These are phyloP conservation scores for Planiliza haematocheilus DNA, from an alignment of 2,113 vertebrate species.

Conservation along the genomic window DNA sequence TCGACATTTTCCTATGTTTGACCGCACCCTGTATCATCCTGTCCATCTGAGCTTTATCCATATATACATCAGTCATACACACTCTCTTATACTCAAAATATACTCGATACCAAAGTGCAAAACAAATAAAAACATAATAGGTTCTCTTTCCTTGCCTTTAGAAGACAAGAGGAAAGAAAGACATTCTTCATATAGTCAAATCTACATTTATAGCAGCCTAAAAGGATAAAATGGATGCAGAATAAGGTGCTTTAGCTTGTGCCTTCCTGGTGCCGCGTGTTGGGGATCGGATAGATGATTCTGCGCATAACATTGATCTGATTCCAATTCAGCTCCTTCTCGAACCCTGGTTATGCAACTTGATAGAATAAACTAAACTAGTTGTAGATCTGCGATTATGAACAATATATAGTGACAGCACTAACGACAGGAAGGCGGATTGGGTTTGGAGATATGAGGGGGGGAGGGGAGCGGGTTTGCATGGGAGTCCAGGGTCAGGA, in stretches of 20 bases:
- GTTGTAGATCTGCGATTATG: slow-evolving; percentile 58
- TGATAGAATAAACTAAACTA: slow-evolving; percentile 57
- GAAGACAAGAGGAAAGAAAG: slow-evolving; percentile 75
- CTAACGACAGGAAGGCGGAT: slow-evolving; percentile 64
- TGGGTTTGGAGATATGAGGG: slow-evolving; percentile 39
- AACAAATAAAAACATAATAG: slow-evolving; percentile 73
- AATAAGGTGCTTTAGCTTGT: slow-evolving; percentile 99
- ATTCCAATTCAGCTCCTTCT: slow-evolving; percentile 48
- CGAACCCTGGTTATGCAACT: slow-evolving; percentile 56
- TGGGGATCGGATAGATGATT: slow-evolving; percentile 16
- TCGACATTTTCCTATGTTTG: slow-evolving; percentile 53
- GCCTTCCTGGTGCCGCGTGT: slow-evolving; percentile 74
- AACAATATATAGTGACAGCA: slow-evolving; percentile 66
- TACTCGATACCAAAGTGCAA: slow-evolving; percentile 86
- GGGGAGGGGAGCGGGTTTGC: not conserved
- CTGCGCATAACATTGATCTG: slow-evolving; percentile 61
- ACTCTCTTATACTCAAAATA: slow-evolving; percentile 85
- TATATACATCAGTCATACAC: slow-evolving; percentile 81
- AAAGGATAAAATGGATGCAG: slow-evolving; percentile 86
- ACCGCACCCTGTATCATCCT: slow-evolving; percentile 86
- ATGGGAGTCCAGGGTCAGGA: slow-evolving; percentile 28
- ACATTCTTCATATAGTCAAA: slow-evolving; percentile 96
- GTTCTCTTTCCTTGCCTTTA: slow-evolving; percentile 73
- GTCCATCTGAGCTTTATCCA: slow-evolving; percentile 76
- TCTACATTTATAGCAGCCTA: slow-evolving; percentile 99